A percentile compares a stretch with the other conserved stretches of the same genome.
Conservation (phyloP, 2,113 vertebrate species). For the Telmatochromis sp. region DNA sequence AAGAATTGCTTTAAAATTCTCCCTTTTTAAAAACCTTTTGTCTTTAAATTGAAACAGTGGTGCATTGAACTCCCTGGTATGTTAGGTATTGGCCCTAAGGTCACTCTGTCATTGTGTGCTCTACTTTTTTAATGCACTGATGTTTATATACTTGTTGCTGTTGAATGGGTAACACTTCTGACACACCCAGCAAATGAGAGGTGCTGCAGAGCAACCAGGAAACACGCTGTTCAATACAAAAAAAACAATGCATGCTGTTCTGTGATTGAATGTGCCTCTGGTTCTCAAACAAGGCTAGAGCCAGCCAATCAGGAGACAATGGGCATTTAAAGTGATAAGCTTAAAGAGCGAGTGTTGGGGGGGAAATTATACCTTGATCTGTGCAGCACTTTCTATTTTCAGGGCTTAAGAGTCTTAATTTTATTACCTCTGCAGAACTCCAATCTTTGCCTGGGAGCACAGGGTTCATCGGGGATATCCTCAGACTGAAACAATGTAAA, state of each 20-base stretch:
- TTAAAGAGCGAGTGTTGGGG: not conserved
- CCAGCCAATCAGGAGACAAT: not conserved
- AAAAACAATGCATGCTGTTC: not conserved
- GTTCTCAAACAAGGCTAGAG: not conserved
- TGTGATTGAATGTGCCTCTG: not conserved
- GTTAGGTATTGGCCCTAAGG: not conserved
- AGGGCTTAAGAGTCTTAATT: not conserved
- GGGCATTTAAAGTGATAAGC: not conserved
- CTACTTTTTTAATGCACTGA: not conserved
- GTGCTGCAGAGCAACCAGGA: not conserved
- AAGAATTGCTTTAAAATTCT: not conserved
- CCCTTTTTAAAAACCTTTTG: not conserved
- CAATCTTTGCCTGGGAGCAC: not conserved
- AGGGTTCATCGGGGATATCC: not conserved
- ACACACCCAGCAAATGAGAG: not conserved
- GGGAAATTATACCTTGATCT: fast-evolving
- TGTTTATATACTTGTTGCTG: not conserved
- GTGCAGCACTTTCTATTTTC: not conserved
- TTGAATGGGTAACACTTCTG: not conserved
- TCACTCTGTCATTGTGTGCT: not conserved
- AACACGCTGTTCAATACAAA: not conserved
- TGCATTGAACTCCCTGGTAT: not conserved
- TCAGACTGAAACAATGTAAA: not conserved
- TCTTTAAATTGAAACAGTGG: not conserved
- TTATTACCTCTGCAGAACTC: not conserved